phyloP scores from a whole-genome alignment of 2,797 vertebrate species.

The Onychomys torridus region DNA sequence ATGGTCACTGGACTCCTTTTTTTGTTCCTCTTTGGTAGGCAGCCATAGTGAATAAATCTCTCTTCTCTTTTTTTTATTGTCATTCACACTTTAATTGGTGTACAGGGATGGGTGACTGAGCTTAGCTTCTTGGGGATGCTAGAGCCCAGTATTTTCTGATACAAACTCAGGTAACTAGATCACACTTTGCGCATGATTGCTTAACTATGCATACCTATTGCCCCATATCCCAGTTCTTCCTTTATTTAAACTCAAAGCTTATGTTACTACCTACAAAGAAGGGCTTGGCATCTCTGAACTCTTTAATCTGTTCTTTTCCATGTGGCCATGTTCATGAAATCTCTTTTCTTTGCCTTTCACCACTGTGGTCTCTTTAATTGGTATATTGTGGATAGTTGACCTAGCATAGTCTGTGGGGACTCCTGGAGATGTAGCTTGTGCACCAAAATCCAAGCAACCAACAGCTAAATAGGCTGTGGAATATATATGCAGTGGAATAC shows the following conservation, averaged over 20 bases:
- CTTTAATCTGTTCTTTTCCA: background rate
- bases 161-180: background rate
- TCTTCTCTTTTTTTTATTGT: background rate
- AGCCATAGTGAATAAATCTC: background rate
- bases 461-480: background rate
- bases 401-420: background rate
- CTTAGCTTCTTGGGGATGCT: background rate
- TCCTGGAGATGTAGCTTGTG: background rate
- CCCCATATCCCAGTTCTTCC: no score
- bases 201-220: background rate
- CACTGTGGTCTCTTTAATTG: background rate
- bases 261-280: background rate
- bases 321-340: background rate
- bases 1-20: background rate
- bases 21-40: background rate
- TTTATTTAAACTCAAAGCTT: background rate
- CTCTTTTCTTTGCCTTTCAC: background rate
- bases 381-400: background rate
- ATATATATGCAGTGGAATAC: background rate
- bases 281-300: background rate
- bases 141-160: background rate
- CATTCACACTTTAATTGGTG: background rate
- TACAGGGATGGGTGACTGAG: background rate
- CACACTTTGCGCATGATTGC: background rate
- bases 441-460: background rate